These are phyloP conservation scores for Rhinogobio ventralis DNA, from an alignment of 2,797 vertebrate species.

Conservation along the genomic window DNA sequence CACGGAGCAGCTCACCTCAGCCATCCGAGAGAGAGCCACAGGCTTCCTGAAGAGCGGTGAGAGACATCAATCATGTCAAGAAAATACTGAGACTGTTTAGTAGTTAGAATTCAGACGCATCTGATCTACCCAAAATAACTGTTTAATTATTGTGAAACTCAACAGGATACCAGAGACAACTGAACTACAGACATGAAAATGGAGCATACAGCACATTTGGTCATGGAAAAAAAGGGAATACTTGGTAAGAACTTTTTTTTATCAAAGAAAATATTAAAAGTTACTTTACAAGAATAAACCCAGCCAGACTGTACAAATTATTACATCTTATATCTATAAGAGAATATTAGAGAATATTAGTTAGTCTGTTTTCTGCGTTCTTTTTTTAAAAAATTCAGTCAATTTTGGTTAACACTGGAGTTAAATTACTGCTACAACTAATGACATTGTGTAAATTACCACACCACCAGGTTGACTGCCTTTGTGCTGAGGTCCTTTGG, in stretches of 20 bases:
- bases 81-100: not conserved
- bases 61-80: conserved; percentile 15
- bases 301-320: not conserved
- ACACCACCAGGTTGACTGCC: conserved; percentile 81
- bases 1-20: conserved; percentile 75
- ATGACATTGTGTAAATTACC: not conserved
- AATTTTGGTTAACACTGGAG: not conserved
- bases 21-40: conserved; percentile 67
- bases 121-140: not conserved
- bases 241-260: conserved; percentile 74
- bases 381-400: not conserved
- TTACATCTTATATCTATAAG: not conserved
- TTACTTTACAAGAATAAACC: not conserved
- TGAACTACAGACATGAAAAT: conserved; percentile 73
- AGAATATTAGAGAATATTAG: no score
- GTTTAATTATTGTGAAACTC: not conserved
- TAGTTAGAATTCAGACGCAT: not conserved
- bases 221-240: conserved; percentile 70
- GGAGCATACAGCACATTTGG: conserved; percentile 83
- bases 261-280: not conserved
- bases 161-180: conserved; percentile 83
- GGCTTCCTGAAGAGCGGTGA: conserved; percentile 78
- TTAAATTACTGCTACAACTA: not conserved
- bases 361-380: not conserved
- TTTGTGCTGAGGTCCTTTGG: conserved; percentile 84